Percentiles rank a stretch among this genome's conserved stretches.
These are phyloP conservation scores for Ophioderma brevispina DNA, from an alignment of 35 echinoderm and acorn worm genomes.

Conservation along the genomic window DNA sequence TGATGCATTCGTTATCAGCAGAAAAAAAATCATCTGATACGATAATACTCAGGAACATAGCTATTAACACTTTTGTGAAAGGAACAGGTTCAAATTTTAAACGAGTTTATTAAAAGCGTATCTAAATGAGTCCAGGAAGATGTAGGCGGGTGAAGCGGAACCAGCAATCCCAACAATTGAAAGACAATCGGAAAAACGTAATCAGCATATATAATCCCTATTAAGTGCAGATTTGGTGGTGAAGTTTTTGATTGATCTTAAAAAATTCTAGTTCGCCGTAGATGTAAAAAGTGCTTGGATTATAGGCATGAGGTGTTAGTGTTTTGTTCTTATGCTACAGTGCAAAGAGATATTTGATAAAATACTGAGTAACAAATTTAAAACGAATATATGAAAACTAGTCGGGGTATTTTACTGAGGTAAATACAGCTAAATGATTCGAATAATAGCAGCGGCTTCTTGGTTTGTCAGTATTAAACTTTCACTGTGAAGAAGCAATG, in stretches of 20 bases:
- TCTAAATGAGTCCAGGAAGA: background rate
- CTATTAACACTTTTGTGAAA: background rate
- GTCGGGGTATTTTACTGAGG: too few species aligned
- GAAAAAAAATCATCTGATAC: background rate
- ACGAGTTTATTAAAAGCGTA: background rate
- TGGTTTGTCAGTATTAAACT: too few species aligned
- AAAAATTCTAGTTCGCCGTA: background rate
- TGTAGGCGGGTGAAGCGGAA: background rate
- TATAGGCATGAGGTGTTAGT: too few species aligned
- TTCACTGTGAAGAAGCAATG: too few species aligned
- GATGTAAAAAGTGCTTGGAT: too few species aligned
- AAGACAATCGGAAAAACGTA: background rate
- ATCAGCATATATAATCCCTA: background rate
- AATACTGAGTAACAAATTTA: too few species aligned
- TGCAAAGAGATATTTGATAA: too few species aligned
- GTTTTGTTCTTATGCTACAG: too few species aligned
- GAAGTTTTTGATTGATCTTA: background rate
- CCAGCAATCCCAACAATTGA: background rate
- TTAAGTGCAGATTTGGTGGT: background rate
- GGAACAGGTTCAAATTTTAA: background rate
- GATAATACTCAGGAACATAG: background rate
- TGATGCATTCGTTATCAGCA: too few species aligned
- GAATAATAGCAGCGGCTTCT: too few species aligned
- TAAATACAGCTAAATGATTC: too few species aligned
- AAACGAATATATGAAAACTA: too few species aligned